A percentile compares a stretch with the other conserved stretches of the same genome.
Conservation (phyloP, 53 echinoderm and acorn worm genomes). For the Apostichopus leukothele region DNA sequence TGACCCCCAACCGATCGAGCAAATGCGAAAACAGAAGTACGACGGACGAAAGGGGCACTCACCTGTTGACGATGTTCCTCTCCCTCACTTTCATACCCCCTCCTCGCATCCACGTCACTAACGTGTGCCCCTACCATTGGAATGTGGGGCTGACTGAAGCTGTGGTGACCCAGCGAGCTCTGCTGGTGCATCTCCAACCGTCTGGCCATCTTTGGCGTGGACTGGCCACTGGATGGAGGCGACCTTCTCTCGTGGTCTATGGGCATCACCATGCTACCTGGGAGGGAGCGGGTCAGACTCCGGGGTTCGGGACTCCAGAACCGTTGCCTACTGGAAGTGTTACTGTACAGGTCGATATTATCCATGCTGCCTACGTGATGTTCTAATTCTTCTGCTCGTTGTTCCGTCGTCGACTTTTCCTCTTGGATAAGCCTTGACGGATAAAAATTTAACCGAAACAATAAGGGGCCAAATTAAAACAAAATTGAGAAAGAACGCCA, state of each 20-base stretch:
- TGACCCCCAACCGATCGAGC: too few relatives aligned
- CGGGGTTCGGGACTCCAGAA: conserved; percentile 84
- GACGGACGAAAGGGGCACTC: background rate
- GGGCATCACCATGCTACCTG: conserved; percentile 92
- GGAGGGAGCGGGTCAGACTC: conserved; percentile 82
- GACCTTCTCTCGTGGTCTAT: conserved; percentile 71
- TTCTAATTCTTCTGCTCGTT: conserved; percentile 89
- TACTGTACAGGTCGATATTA: conserved; percentile 86
- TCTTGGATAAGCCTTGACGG: conserved; percentile 82
- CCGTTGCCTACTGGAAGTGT: conserved; percentile 61
- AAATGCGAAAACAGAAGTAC: too few relatives aligned
- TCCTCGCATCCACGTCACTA: conserved; percentile 40
- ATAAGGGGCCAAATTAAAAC: background rate
- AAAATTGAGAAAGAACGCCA: background rate
- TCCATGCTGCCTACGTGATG: conserved; percentile 94
- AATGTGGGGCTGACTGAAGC: conserved; percentile 95
- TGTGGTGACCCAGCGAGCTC: conserved; percentile 80
- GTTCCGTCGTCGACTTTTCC: conserved; percentile 93
- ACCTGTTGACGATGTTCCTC: conserved; percentile 53
- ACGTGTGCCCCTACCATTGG: conserved; percentile 68
- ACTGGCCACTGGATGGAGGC: conserved; percentile 85
- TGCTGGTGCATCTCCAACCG: conserved; percentile 56
- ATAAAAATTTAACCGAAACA: background rate
- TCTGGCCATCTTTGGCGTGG: conserved; percentile 64
- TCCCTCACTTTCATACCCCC: conserved; percentile 72